Evolutionary conservation across 1,140 invertebrate genomes (phyloP), one percentile per base, ranked within the genome.

Genomic region (Drosophila ercepeae): DNA sequence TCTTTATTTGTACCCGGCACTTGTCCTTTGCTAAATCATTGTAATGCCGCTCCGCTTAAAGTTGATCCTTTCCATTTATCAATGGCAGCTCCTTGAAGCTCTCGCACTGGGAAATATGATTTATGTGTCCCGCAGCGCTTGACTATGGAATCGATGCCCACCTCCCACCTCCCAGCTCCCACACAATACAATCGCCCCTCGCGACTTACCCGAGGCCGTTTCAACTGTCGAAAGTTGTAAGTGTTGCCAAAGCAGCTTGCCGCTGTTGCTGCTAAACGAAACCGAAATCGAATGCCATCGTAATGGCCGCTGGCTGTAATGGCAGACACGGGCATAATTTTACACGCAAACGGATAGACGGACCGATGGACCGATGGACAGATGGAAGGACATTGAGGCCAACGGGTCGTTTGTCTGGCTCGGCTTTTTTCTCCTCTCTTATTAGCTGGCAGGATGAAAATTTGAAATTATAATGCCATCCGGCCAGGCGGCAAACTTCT

Each of bases 171-270:
- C 14, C 27, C 34, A 34, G 21, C 8, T 11, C 21, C 18, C 14
- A 21, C 3, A 14, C 36, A 39, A 39, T 39, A 39, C 36, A 16
- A 39, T 39, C 11, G 6, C 6, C 3, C 13, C 36, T 7, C n/a
- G 2, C 42, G 25, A 44, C n/a, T 27, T 19, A 16, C 4, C 32
- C 41, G 36, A 16, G 53, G 74, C 64, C 72, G 61, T 53, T 82
- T 78, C 65, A 88, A 82, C 78, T 88, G 82, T 88, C 82, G 78
- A 88, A 88, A 88, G 64, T 88, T 82, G 83, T 89, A 82, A 88
- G 83, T 78, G 78, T 88, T 89, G 82, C 83, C 61, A 64, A 64
- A 73, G 78, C 84, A 81, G 76, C 74, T 84, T 84, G 60, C 58
- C 60, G 73, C 54, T 67, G 63, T 83, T 78, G 74, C 63, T 65